A percentile compares a stretch with the other conserved stretches of the same genome.
phyloP scores from a whole-genome alignment of 2,888 invertebrate species.

The Tetragnatha montana region DNA sequence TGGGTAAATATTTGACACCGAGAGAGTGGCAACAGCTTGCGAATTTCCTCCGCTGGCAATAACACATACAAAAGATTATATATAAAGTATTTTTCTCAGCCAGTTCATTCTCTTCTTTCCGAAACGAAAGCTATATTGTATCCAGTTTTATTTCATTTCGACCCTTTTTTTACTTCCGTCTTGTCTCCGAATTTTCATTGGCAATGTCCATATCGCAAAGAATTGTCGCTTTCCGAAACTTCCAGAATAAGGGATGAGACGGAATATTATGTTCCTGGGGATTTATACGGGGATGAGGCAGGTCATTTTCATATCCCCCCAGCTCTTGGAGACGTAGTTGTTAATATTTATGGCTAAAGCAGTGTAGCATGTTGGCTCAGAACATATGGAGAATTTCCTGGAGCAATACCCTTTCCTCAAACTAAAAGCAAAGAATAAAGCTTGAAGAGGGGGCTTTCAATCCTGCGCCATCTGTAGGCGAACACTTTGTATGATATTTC shows the following conservation, averaged over 20 bases:
- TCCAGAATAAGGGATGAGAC: background rate
- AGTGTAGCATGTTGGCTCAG: background rate
- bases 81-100: background rate
- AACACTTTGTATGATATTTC: background rate
- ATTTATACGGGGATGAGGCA: background rate
- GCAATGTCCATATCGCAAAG: background rate
- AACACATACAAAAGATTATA: background rate
- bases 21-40: constrained; percentile 48
- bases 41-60: background rate
- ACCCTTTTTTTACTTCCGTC: too few species aligned
- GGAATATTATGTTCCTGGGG: background rate
- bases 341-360: background rate
- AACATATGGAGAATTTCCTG: background rate
- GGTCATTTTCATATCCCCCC: background rate
- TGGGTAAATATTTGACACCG: constrained; percentile 60
- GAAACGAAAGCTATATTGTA: background rate
- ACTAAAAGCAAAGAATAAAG: background rate
- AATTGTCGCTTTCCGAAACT: background rate
- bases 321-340: background rate
- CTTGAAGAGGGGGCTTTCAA: background rate
- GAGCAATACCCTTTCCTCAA: background rate
- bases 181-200: background rate
- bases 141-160: background rate
- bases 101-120: background rate
- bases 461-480: background rate